Percentiles rank a stretch among this genome's conserved stretches.
Evolutionary conservation across 53 echinoderm and acorn worm species (phyloP).

Genomic region (Antedon mediterranea): DNA sequence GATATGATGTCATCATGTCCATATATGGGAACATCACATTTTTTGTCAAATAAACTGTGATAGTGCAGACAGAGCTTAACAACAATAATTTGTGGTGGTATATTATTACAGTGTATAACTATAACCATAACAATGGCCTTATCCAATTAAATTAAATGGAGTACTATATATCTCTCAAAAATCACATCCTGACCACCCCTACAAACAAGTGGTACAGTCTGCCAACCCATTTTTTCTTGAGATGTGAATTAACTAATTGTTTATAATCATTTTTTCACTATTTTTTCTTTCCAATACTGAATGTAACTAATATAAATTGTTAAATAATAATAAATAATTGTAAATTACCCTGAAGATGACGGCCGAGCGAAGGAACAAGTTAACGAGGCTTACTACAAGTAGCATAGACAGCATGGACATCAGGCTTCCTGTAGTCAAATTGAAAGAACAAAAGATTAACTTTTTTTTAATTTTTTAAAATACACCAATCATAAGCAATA

Average conservation of each 20-base stretch:
- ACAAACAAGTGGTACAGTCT: too few relatives aligned
- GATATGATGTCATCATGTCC: too few relatives aligned
- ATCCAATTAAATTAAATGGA: neutral
- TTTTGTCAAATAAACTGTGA: too few relatives aligned
- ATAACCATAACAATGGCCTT: neutral
- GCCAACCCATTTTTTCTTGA: too few relatives aligned
- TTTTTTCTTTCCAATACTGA: too few relatives aligned
- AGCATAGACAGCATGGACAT: conserved; percentile 81
- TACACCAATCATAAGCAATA: too few relatives aligned
- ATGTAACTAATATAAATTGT: too few relatives aligned
- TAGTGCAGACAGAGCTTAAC: too few relatives aligned
- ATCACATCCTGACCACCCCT: neutral
- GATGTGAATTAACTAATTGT: too few relatives aligned
- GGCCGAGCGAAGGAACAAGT: conserved; percentile 84
- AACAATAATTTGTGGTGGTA: neutral
- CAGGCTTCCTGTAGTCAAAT: conserved; percentile 44
- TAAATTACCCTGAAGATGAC: conserved; percentile 69
- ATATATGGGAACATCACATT: too few relatives aligned
- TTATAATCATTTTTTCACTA: too few relatives aligned
- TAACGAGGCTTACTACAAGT: conserved; percentile 59
- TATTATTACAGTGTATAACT: neutral
- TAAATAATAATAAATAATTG: too few relatives aligned
- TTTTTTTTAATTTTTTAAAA: neutral
- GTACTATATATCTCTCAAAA: neutral
- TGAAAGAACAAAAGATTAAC: neutral